phyloP scores from a whole-genome alignment of 2,113 vertebrate genomes.

The Ciconia stormi region DNA sequence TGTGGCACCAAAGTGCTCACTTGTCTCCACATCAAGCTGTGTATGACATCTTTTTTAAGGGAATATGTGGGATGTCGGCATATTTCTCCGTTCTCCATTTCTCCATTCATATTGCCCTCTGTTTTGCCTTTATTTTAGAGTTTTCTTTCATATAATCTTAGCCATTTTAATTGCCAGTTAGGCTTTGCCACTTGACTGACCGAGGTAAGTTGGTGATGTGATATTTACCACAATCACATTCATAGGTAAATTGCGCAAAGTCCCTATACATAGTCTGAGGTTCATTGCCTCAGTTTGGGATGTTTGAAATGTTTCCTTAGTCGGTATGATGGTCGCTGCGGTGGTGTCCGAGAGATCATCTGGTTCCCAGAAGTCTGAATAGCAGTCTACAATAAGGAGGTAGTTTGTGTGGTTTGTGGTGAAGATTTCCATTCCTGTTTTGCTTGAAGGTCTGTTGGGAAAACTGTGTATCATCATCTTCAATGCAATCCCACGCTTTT shows the following conservation, averaged over 20 bases:
- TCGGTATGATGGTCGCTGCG: not conserved
- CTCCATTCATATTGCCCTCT: not conserved
- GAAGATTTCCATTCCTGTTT: not conserved
- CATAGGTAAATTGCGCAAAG: not conserved
- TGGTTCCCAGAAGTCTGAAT: conserved; percentile 28
- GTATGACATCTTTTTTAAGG: not conserved
- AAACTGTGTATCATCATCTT: not conserved
- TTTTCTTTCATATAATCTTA: not conserved
- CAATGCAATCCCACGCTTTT: not conserved
- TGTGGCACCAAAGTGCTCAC: not conserved
- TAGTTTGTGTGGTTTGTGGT: conserved; percentile 4
- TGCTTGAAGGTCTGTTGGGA: not conserved
- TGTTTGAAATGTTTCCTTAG: not conserved
- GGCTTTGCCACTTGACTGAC: not conserved
- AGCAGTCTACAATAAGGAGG: not conserved
- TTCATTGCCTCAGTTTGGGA: not conserved
- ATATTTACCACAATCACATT: not conserved
- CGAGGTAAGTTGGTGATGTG: not conserved
- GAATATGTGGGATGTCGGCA: not conserved
- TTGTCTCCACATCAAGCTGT: not conserved
- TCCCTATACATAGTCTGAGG: not conserved
- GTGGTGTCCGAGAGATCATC: not conserved
- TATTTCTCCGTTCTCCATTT: not conserved
- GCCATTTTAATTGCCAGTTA: not conserved
- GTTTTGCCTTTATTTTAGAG: not conserved